Base-by-base conservation (phyloP, 1,140 invertebrate species). In the Galleria mellonella region DNA sequence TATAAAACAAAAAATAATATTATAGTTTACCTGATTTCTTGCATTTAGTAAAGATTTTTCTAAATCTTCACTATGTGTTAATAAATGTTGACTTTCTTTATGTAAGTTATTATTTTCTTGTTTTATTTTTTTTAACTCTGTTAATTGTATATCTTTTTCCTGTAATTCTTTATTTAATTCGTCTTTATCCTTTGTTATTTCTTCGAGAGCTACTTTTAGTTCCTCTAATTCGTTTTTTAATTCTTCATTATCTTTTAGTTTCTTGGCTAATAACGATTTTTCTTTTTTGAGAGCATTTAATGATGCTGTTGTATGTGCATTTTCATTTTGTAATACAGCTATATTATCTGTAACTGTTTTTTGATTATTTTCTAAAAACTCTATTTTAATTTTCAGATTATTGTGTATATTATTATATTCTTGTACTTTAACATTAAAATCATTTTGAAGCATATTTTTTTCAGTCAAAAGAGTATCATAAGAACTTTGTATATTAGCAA, bases 161-260 rank as follows among this genome's bases (percentile, higher is more conserved):
- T 23, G 32, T n/a, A 79, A 46, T 42, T 70, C 52, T 10, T 47
- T 47, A 53, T 70, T 50, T 4, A 83, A 45, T 30, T 42, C 63
- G 36, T 76, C 56, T 27, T 73, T 82, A 53, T 78, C 70, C 28
- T 13, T 32, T 43, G 55, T 45, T 8, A 71, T 43, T 47, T 56
- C 8, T 14, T 64, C 12, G 30, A 67, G 45, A 14, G 38, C 39
- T 33, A 14, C 39, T 59, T 62, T 65, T 11, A 79, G 28, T 12
- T 68, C 37, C 32, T 57, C 37, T 9, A 62, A 62, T 15, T 77
- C 61, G 1, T 14, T 47, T 58, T 77, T 49, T 48, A 75, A 46
- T 30, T 32, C 40, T 51, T 63, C 43, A 43, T 70, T 70, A 32
- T 62, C 14, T 47, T 68, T 55, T 9, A 79, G 11, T 55, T 73